Evolutionary conservation across 2,797 vertebrate genomes (phyloP).

Genomic region (Carduelis carduelis): DNA sequence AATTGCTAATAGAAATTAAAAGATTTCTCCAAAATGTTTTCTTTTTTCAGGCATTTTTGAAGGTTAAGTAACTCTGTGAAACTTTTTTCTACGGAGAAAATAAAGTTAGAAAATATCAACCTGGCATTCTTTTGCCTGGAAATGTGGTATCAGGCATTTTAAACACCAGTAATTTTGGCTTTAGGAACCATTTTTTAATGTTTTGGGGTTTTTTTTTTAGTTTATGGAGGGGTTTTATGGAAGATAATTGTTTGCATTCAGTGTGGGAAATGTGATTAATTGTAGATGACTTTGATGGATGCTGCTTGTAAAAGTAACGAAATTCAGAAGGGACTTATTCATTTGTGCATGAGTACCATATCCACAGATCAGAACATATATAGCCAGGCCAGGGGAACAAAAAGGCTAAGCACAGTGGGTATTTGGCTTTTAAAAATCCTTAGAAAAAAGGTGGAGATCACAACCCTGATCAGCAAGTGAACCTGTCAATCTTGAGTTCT

Average conservation of each 20-base stretch:
- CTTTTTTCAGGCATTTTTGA: not conserved
- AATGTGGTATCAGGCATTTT: not conserved
- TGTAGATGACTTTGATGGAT: constrained; percentile 4
- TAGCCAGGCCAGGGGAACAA: not conserved
- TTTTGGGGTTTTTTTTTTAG: not conserved
- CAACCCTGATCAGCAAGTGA: not conserved
- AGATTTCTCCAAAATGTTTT: not conserved
- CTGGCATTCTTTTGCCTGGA: not conserved
- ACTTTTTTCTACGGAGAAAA: not conserved
- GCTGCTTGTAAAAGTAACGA: not conserved
- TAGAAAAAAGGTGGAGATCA: constrained; percentile 7
- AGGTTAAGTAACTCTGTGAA: not conserved
- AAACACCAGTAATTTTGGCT: not conserved
- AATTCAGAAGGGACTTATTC: not conserved
- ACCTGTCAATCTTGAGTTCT: not conserved
- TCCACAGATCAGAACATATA: not conserved
- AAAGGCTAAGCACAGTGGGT: not conserved
- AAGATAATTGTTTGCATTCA: not conserved
- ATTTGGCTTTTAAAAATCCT: not conserved
- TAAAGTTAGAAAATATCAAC: not conserved
- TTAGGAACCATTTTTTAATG: not conserved
- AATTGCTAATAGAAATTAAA: not conserved
- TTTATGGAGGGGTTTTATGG: not conserved
- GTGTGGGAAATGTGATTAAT: not conserved
- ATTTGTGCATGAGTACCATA: not conserved